Conservation (phyloP, 2,797 vertebrate species). For the Galago senegalensis region DNA sequence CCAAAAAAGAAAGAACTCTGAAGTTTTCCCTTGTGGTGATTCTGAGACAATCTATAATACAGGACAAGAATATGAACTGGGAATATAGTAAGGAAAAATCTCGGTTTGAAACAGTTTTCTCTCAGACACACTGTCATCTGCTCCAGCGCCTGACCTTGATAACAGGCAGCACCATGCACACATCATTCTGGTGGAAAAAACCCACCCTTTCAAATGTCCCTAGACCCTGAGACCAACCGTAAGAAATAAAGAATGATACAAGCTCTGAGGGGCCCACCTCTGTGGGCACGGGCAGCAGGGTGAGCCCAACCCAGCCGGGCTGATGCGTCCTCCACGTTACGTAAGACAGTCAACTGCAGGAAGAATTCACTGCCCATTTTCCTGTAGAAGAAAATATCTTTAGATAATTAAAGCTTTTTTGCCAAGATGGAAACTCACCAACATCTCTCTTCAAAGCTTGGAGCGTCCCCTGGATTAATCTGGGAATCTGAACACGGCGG, state of each 20-base stretch:
- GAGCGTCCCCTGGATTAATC: slow-evolving; percentile 16
- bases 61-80: background rate
- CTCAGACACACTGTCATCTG: fast-evolving
- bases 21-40: background rate
- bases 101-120: fast-evolving
- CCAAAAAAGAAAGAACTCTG: background rate
- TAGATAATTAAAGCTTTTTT: background rate
- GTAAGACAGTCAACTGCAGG: fast-evolving
- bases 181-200: background rate
- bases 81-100: background rate
- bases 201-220: background rate
- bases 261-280: fast-evolving
- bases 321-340: fast-evolving
- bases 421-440: background rate
- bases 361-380: background rate
- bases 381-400: background rate
- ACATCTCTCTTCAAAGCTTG: background rate
- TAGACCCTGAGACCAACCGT: fast-evolving
- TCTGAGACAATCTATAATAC: background rate
- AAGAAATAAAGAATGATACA: fast-evolving
- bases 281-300: fast-evolving
- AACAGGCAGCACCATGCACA: fast-evolving
- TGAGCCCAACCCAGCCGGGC: fast-evolving
- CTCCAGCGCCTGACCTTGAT: fast-evolving
- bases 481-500: background rate